phyloP scores from a whole-genome alignment of 2,888 invertebrate species.

The Microdon myrmicae region DNA sequence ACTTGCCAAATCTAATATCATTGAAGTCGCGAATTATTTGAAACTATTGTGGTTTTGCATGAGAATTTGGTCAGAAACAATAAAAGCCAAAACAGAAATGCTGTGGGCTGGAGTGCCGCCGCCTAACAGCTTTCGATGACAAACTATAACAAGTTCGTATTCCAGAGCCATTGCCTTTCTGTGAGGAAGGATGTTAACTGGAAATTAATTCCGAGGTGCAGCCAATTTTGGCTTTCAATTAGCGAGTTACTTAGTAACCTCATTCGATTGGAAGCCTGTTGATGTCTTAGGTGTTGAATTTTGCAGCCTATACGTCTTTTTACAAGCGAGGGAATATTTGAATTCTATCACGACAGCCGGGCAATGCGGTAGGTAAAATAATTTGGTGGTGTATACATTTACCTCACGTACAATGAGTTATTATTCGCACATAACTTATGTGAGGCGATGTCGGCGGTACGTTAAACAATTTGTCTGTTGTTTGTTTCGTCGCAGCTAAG shows the following conservation, averaged over 20 bases:
- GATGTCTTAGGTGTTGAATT: no score
- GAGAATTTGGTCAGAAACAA: slow-evolving; percentile 33
- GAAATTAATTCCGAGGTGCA: slow-evolving; percentile 37
- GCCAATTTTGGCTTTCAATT: slow-evolving; percentile 13
- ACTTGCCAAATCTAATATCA: slow-evolving; percentile 5
- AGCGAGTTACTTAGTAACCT: slow-evolving; percentile 32
- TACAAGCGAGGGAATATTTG: no score
- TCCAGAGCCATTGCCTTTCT: no score
- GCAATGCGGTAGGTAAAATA: slow-evolving; percentile 49
- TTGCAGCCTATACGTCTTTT: no score
- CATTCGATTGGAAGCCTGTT: slow-evolving; percentile 17
- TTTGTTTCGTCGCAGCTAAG: slow-evolving; percentile 3
- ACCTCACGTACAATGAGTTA: slow-evolving; percentile 34
- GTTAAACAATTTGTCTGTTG: not conserved
- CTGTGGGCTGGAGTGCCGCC: no score
- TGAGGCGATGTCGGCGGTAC: slow-evolving; percentile 3
- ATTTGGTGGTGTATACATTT: slow-evolving; percentile 41
- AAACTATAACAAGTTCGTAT: slow-evolving; percentile 7
- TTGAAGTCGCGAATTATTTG: slow-evolving; percentile 22
- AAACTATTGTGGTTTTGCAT: slow-evolving; percentile 10
- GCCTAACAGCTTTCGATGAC: slow-evolving; percentile 8
- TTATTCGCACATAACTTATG: slow-evolving; percentile 32
- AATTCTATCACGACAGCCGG: slow-evolving; percentile 41
- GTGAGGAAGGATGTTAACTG: slow-evolving; percentile 33
- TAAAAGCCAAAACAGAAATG: no score